Base-by-base conservation (phyloP, 2,797 vertebrate genomes). In the Parauchenoglanis punctatus region DNA sequence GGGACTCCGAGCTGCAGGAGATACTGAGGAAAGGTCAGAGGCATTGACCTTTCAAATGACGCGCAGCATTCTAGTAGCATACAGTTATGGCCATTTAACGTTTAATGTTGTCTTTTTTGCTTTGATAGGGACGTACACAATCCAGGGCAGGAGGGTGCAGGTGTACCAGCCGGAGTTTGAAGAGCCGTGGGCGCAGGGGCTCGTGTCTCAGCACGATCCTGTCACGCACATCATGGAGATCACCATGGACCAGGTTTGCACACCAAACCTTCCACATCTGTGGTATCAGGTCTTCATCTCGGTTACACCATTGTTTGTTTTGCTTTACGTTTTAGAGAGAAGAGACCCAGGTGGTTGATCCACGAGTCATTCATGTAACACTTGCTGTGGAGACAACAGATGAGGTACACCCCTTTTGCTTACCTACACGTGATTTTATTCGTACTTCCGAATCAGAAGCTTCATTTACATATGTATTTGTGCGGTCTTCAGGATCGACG, bases 81-180 rank as follows among this genome's bases (percentile, higher is more conserved):
- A 81, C 25, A 8, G 10, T 25, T 25, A 4, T 56, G 6, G 0
- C 13, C 11, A 4, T 59, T 80, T 58, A 35, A n/a, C 12, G 2
- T 0, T 1, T 75, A 15, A 4, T 31, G 8, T 4, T 54, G 3
- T 1, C 1, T 86, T 0, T 56, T 87, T 5, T 58, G 5, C 13
- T 89, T 25, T 58, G 49, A 61, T 89, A 99, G 99, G 98, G 91
- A 97, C 97, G 65, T 99, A 97, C 92, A 98, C 96, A 63, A 96
- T 99, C 92, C 97, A 99, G 94, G 98, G 98, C 91, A 96, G 98
- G 90, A 96, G 96, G 91, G 98, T 99, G 89, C 97, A 97, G 68
- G 96, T 99, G 28, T 99, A 98, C 91, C 98, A 99, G 92, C 98
- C 98, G 23, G 99, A 99, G 93, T 96, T 97, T 89, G 98, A 97